Evolutionary conservation across 92 coral and sea anemone species (phyloP).

Genomic region (Epizoanthus scotinus): DNA sequence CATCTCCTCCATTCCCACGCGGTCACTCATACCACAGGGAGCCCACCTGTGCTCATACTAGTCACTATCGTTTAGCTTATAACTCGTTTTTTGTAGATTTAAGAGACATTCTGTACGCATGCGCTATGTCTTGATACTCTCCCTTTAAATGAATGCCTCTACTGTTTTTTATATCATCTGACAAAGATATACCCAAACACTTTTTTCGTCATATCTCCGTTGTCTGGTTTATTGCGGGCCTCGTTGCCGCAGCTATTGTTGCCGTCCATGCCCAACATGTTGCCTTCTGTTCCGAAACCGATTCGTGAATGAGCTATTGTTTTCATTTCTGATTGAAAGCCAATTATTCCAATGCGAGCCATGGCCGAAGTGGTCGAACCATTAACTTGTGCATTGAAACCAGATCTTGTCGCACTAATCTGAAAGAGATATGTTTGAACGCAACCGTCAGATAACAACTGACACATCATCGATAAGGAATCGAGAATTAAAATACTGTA

Average conservation of each 20-base stretch:
- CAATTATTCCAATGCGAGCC: conserved; percentile 79
- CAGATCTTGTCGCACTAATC: conserved; percentile 16
- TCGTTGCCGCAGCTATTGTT: conserved; percentile 78
- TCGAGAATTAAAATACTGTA: too few relatives aligned
- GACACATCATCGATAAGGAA: too few relatives aligned
- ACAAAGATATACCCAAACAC: conserved; percentile 79
- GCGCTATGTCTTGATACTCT: too few relatives aligned
- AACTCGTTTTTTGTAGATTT: too few relatives aligned
- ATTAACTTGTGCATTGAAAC: background rate
- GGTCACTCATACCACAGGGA: too few relatives aligned
- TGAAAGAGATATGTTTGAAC: background rate
- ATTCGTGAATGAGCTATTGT: conserved; percentile 51
- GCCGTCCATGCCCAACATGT: conserved; percentile 26
- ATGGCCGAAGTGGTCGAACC: conserved; percentile 27
- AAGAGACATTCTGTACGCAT: too few relatives aligned
- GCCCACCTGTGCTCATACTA: too few relatives aligned
- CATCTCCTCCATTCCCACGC: too few relatives aligned
- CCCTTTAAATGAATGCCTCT: too few relatives aligned
- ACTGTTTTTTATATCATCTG: background rate
- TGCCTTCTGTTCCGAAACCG: conserved; percentile 78
- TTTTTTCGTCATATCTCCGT: conserved; percentile 1
- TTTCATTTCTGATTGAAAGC: background rate
- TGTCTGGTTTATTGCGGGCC: conserved; percentile 21
- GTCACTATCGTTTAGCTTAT: too few relatives aligned
- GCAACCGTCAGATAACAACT: too few relatives aligned